Conservation (phyloP, 2,888 invertebrate genomes). For the Cataglyphis altisquamis region DNA sequence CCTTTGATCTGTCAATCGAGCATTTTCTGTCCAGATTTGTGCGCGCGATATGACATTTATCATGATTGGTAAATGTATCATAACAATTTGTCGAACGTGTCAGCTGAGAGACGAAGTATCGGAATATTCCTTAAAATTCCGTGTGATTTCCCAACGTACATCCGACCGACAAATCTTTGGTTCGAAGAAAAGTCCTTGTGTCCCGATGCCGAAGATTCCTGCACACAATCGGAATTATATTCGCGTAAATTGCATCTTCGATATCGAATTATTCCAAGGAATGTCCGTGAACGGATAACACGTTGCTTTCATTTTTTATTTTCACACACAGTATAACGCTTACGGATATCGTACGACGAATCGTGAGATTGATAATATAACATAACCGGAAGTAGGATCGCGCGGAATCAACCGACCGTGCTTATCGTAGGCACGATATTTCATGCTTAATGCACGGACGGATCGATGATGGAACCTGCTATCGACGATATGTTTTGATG, state of each 20-base stretch:
- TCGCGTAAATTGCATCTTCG: slow-evolving; percentile 40
- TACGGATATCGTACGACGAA: neutral
- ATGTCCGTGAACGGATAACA: neutral
- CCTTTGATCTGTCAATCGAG: neutral
- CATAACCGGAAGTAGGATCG: neutral
- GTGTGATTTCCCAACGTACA: slow-evolving; percentile 21
- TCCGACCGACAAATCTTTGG: slow-evolving; percentile 54
- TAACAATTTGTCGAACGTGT: neutral
- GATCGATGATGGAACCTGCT: slow-evolving; percentile 5
- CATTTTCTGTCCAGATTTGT: neutral
- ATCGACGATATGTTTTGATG: neutral
- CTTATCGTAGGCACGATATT: slow-evolving; percentile 15
- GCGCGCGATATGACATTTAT: slow-evolving; percentile 1
- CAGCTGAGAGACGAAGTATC: slow-evolving; percentile 11
- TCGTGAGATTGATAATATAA: neutral
- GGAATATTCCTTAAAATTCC: slow-evolving; percentile 32
- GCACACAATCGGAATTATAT: slow-evolving; percentile 69
- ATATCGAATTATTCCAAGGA: neutral
- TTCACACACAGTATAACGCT: neutral
- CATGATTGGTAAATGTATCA: neutral
- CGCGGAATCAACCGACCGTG: neutral
- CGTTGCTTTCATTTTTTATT: neutral
- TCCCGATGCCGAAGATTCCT: slow-evolving; percentile 73
- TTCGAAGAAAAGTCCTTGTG: slow-evolving; percentile 70
- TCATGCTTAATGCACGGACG: neutral